Evolutionary conservation across 2,888 invertebrate genomes (phyloP).

Genomic region (Chrysolina americana): DNA sequence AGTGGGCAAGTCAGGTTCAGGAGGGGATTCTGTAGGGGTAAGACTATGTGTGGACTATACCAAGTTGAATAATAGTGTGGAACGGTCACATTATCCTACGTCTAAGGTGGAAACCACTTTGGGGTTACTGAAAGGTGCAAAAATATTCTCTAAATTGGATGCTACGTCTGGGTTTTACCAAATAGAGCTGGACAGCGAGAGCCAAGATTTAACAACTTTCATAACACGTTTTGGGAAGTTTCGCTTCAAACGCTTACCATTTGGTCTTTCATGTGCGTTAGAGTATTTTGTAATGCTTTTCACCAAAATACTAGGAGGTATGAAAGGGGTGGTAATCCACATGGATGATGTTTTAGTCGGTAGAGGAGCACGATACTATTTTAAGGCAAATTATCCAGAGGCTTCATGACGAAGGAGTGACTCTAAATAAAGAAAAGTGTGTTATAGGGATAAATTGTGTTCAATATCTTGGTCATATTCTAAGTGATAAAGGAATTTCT

Average conservation of each 20-base stretch:
- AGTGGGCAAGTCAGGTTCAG: too few species aligned
- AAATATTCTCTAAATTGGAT: conserved; percentile 3
- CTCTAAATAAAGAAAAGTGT: conserved; percentile 34
- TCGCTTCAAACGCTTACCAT: neutral
- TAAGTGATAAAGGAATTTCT: neutral
- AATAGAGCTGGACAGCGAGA: neutral
- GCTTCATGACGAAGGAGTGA: conserved; percentile 3
- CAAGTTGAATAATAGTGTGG: conserved; percentile 2
- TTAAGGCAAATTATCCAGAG: neutral
- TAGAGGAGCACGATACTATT: neutral
- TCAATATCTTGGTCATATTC: neutral
- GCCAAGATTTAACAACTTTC: neutral
- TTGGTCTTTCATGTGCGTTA: neutral
- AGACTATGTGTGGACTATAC: too few species aligned
- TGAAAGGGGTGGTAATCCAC: conserved; percentile 11
- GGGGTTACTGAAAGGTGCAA: conserved; percentile 2
- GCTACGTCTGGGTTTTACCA: conserved; percentile 5
- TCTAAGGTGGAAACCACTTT: conserved; percentile 6
- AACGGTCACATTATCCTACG: conserved; percentile 2
- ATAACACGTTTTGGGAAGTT: neutral
- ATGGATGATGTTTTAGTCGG: neutral
- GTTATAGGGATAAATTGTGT: conserved; percentile 3
- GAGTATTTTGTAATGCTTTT: conserved; percentile 6
- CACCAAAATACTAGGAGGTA: conserved; percentile 5
- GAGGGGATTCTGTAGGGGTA: too few species aligned